Evolutionary conservation across 2,888 invertebrate genomes (phyloP), one percentile per base, ranked within the genome.

Genomic region (Chalcosyrphus nemorum): DNA sequence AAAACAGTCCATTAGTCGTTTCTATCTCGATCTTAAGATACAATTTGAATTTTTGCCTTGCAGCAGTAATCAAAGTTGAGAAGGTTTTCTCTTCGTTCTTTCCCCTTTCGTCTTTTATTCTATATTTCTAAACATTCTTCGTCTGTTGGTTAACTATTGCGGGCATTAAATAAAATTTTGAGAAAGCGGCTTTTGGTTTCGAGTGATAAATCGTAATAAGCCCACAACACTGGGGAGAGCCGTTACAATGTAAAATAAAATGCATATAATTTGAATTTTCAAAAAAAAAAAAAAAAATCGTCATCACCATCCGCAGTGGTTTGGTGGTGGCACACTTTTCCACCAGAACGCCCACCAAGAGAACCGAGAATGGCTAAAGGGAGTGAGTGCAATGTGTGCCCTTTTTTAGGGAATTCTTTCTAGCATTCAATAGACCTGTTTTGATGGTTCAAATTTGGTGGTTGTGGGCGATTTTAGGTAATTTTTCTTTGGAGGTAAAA

Each of bases 321-420:
- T n/a, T 4, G 29, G 29, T 27, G 52, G 61, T 78, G 80, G 84
- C 84, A 84, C 80, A 84, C 78, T 80, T 84, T n/a, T 84, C 68
- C 57, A 43, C 50, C 4, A 65, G 21, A 78, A 68, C 84, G 84
- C 78, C 84, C 70, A 80, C 78, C 43, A 63, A 45, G 35, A 54
- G 54, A 50, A 6, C 41, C 13, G 47, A 57, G 47, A 0, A 21
- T 17, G 17, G 43, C 52, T 19, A 61, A 21, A 35, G 9, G 13
- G 6, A 57, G 54, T 61, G 54, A 61, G 61, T 41, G n/a, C 63
- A 17, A 24, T 52, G 66, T 63, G 41, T 75, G 57, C 75, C 74
- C 68, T 59, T 66, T 78, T 50, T 45, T 74, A 6, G n/a, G 0
- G 11, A 65, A 61, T 68, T 63, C 35, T 32, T 45, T 72, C n/a